Evolutionary conservation across 2,888 invertebrate species (phyloP), one percentile per base, ranked within the genome.

Genomic region (Drosophila infuscata): DNA sequence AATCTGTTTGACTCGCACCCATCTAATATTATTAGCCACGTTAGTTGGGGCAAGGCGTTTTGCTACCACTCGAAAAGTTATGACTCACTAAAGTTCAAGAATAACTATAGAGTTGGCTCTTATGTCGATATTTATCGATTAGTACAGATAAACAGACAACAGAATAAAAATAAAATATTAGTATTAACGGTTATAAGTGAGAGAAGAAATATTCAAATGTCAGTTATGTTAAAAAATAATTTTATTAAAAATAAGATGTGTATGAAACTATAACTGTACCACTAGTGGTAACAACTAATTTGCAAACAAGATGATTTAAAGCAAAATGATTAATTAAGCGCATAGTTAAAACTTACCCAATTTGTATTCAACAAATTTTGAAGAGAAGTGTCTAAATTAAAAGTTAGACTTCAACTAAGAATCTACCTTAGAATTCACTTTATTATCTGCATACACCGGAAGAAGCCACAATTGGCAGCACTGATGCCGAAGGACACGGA

Each of bases 401-500:
- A 36, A 36, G 11, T 29, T 36, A 3, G 25, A 36, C 54, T n/a
- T 54, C 0, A 36, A 29, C 36, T 38, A 17, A 8, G 36, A 8
- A n/a, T 36, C 7, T 12, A 29, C 9, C 33, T 35, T 35, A 35
- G 43, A 20, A 7, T 36, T 29, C 12, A 11, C 49, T 68, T 1
- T 29, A 38, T 29, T 29, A 56, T n/a, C n/a, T 15, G 54, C 54
- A 29, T 17, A 35, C 17, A 35, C 25, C 4, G 7, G 8, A 20
- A 41, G 30, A 49, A 49, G 70, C 62, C 30, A 66, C 57, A 56
- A 65, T 46, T 64, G 70, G 48, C 76, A 68, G 36, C 81, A 76
- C 67, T 59, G 64, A 36, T 65, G 65, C 49, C 52, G 67, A 76
- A 81, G 79, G 76, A 80, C 73, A 75, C 51, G 35, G 30, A 56